Evolutionary conservation across 2,888 invertebrate species (phyloP).

Genomic region (Ochlodes sylvanus): DNA sequence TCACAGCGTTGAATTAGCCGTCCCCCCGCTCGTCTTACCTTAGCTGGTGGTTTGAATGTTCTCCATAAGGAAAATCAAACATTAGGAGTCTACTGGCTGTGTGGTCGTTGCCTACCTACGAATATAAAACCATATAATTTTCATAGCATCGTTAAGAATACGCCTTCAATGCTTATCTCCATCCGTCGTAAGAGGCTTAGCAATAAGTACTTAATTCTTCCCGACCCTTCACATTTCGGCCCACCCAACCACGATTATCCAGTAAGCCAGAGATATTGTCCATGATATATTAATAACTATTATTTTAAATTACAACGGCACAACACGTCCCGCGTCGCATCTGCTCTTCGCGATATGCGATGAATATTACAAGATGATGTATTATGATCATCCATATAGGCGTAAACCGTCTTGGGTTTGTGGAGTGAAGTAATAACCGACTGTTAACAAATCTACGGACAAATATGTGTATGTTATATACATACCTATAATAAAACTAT

Average conservation of each 20-base stretch:
- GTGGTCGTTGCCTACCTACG: no score
- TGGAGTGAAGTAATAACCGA: not conserved
- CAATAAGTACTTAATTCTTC: slow-evolving; percentile 1
- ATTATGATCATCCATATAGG: slow-evolving; percentile 30
- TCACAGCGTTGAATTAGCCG: no score
- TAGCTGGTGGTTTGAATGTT: no score
- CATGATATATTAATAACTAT: slow-evolving; percentile 21
- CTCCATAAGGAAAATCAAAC: no score
- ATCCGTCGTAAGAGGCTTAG: slow-evolving; percentile 2
- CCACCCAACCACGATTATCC: not conserved
- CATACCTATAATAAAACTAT: no score
- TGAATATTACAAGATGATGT: slow-evolving; percentile 35
- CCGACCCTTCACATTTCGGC: slow-evolving; percentile 4
- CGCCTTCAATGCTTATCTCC: not conserved
- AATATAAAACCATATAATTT: not conserved
- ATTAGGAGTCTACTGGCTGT: no score
- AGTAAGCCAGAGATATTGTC: slow-evolving; percentile 5
- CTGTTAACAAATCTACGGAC: not conserved
- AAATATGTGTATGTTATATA: no score
- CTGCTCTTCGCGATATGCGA: slow-evolving; percentile 27
- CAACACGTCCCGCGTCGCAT: slow-evolving; percentile 20
- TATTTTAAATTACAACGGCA: slow-evolving; percentile 32
- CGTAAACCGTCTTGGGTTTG: slow-evolving; percentile 1
- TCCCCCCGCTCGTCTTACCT: no score
- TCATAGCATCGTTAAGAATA: not conserved